Evolutionary conservation across 2,113 vertebrate species (phyloP).

Genomic region (Anhinga anhinga): DNA sequence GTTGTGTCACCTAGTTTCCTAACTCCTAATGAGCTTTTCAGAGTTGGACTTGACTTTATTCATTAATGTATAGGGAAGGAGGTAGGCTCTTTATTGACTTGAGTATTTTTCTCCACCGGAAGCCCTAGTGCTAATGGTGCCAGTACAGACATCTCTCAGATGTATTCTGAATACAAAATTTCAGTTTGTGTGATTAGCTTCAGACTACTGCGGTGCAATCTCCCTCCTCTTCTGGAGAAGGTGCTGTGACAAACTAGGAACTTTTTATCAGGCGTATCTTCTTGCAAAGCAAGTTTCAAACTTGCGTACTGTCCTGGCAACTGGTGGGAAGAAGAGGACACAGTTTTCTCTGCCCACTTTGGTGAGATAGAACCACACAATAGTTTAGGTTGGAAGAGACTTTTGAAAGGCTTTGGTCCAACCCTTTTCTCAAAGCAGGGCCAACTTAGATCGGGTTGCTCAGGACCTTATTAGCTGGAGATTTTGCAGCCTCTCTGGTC

Average conservation of each 20-base stretch:
- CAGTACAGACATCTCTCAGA: background rate
- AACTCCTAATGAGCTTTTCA: background rate
- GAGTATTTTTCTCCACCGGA: background rate
- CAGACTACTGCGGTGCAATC: background rate
- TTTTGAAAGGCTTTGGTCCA: background rate
- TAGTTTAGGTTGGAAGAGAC: background rate
- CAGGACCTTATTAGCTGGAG: background rate
- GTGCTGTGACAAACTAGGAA: background rate
- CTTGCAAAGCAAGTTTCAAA: background rate
- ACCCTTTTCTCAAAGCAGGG: background rate
- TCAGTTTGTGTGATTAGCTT: background rate
- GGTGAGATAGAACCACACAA: background rate
- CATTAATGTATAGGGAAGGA: background rate
- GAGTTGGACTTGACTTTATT: background rate
- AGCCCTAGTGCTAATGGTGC: background rate
- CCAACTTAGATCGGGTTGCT: background rate
- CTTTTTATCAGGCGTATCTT: background rate
- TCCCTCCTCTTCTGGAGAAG: background rate
- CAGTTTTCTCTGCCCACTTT: fast-evolving
- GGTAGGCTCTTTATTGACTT: background rate
- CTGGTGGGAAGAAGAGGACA: background rate
- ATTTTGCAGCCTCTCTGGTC: background rate
- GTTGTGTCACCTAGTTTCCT: background rate
- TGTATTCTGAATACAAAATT: background rate
- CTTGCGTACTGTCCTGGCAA: fast-evolving